Evolutionary conservation across 2,888 invertebrate genomes (phyloP), one percentile per base, ranked within the genome.

Genomic region (Stenichneumon culpator): DNA sequence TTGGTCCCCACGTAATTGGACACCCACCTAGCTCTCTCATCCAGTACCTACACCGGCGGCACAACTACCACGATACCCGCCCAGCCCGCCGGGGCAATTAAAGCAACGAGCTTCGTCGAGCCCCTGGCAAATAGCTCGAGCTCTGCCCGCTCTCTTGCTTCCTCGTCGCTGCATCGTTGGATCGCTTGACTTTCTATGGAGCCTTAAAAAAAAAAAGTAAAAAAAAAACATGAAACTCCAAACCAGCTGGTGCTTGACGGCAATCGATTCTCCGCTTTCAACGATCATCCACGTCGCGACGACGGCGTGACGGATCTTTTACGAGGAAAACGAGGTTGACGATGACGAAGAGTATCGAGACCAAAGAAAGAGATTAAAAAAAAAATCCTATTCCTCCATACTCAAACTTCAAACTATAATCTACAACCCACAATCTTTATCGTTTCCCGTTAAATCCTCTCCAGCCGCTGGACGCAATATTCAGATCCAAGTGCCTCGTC

Each of bases 1-100:
- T 85, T 82, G 85, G 75, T 82, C 65, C 72, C 82, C 79, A 82
- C 77, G 83, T 85, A 87, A 83, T 87, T 83, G 85, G 83, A 83
- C 84, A 83, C 82, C 85, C 82, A 85, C 82, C 85, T 77, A 85
- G 85, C 75, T 50, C 70, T 57, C 70, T 79, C 74, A 73, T 82
- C 79, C 75, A 68, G 67, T 85, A 68, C 82, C 70, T 85, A 75
- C 60, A 82, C 79, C 68, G 22, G 52, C 65, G 63, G 68, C 68
- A 77, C 68, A 28, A 63, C 77, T 68, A 69, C 74, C 50, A 79
- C 73, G 54, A 72, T 60, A 79, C 57, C 39, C 36, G 28, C 28
- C 54, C 65, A 77, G 68, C 85, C 85, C 77, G 77, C 79, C 82
- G 77, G 79, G 82, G 79, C 82, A 85, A 85, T 85, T 85, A 85